Evolutionary conservation across 2,797 vertebrate genomes (phyloP).

Genomic region (Dermochelys coriacea): DNA sequence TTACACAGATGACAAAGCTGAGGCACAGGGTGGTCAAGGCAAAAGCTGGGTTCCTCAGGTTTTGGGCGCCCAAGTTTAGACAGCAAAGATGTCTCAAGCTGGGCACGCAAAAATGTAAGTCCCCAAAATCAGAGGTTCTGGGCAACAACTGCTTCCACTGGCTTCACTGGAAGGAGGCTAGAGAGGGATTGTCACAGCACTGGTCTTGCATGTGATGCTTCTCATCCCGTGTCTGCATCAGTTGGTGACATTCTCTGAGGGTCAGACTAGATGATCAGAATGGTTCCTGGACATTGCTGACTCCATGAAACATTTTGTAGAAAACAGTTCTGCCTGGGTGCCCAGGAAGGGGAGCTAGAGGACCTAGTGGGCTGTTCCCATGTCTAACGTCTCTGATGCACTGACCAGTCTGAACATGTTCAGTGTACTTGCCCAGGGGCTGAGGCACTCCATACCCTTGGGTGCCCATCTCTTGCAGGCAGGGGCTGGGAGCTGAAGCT

Average conservation of each 20-base stretch:
- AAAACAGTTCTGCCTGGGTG: neutral
- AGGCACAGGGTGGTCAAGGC: neutral
- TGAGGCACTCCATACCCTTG: neutral
- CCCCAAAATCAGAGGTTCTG: neutral
- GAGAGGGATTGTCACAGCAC: too few species aligned
- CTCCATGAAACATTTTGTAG: neutral
- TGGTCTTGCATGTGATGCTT: too few species aligned
- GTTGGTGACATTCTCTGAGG: neutral
- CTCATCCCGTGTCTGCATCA: neutral
- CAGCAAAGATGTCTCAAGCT: neutral
- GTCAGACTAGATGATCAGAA: neutral
- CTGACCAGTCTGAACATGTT: neutral
- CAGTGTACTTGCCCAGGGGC: neutral
- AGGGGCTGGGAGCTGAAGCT: neutral
- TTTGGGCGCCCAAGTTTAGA: neutral
- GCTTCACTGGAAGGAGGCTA: neutral
- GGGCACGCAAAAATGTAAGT: too few species aligned
- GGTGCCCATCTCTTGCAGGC: neutral
- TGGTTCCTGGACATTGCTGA: neutral
- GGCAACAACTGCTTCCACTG: neutral
- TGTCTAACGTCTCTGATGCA: neutral
- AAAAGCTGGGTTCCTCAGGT: neutral
- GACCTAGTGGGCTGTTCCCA: neutral
- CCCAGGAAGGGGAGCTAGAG: neutral
- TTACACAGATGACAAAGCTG: neutral